Percentiles rank a stretch among this genome's conserved stretches.
Evolutionary conservation across 2,113 vertebrate genomes (phyloP).

Genomic region (Notiomystis cincta): DNA sequence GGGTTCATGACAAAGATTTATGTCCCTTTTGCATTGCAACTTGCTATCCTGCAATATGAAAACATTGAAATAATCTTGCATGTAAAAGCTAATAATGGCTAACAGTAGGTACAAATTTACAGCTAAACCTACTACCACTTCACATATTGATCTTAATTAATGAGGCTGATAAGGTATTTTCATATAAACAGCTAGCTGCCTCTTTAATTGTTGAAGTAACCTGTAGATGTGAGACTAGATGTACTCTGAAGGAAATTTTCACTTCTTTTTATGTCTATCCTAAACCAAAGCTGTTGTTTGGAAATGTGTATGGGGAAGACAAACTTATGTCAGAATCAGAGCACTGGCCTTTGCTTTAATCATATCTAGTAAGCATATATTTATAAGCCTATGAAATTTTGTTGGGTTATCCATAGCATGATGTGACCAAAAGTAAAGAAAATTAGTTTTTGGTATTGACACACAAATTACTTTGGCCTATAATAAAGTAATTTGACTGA

Average conservation of each 20-base stretch:
- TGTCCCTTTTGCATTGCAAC: not conserved
- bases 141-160: not conserved
- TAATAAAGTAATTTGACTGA: not conserved
- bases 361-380: not conserved
- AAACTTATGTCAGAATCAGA: not conserved
- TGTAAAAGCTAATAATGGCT: not conserved
- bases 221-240: not conserved
- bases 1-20: not conserved
- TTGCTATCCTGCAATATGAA: not conserved
- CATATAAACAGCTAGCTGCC: not conserved
- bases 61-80: not conserved
- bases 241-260: not conserved
- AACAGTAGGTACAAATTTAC: not conserved
- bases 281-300: not conserved
- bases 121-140: not conserved
- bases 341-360: not conserved
- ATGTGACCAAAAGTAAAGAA: not conserved
- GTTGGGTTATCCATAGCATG: not conserved
- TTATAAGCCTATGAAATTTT: not conserved
- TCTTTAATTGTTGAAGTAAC: not conserved
- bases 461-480: not conserved
- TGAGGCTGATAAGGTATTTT: not conserved
- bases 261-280: not conserved
- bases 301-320: fast-evolving
- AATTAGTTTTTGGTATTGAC: not conserved